Conservation (phyloP, 1,140 invertebrate genomes). For the Neodiprion virginianus region DNA sequence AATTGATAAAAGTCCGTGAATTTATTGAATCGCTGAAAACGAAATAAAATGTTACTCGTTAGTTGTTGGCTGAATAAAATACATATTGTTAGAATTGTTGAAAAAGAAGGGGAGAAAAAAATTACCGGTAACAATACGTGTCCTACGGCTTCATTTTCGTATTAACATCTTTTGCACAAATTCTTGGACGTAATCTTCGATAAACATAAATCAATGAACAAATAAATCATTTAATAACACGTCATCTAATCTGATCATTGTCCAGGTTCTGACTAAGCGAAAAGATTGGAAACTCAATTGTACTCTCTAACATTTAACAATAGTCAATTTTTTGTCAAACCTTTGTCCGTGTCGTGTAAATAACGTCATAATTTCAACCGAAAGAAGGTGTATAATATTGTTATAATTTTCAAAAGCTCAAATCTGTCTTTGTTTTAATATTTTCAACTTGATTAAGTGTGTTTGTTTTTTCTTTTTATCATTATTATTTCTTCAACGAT, state of each 20-base stretch:
- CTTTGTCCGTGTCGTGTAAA: too few relatives aligned
- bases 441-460: too few relatives aligned
- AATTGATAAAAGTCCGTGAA: not conserved
- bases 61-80: slow-evolving; percentile 1
- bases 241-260: not conserved
- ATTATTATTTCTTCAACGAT: too few relatives aligned
- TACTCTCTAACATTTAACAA: not conserved
- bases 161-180: not conserved
- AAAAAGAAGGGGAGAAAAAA: not conserved
- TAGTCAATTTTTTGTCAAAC: not conserved
- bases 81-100: not conserved
- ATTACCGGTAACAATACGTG: too few relatives aligned
- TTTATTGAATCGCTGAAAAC: not conserved
- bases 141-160: too few relatives aligned
- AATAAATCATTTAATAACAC: not conserved
- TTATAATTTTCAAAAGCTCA: not conserved
- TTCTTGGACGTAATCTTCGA: not conserved
- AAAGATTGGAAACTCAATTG: not conserved
- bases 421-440: not conserved
- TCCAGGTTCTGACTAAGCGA: not conserved
- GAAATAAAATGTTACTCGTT: slow-evolving; percentile 3
- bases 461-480: too few relatives aligned
- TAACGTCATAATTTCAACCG: too few relatives aligned
- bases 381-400: not conserved
- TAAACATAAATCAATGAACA: too few relatives aligned